Base-by-base conservation (phyloP, 2,113 vertebrate genomes). In the Trogon surrucura region DNA sequence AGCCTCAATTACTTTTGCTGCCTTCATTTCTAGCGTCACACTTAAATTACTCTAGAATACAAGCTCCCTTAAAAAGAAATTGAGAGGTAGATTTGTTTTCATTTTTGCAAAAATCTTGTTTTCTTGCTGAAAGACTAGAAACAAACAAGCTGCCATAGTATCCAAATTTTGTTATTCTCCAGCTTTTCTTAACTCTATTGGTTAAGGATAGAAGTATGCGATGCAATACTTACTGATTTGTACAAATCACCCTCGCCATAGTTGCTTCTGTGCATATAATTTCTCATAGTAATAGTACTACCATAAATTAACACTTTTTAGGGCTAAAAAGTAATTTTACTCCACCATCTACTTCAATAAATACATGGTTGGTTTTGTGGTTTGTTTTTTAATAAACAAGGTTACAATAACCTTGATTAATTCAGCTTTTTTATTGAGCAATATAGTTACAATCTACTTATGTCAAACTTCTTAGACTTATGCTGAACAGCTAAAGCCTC, bases 331-430 rank as follows among this genome's bases (percentile, higher is more conserved):
- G 27, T 25, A 44, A 86, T 86, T 87, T 73, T 36, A 36, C 6
- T 34, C 3, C 16, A 74, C 8, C 7, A 34, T n/a, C 18, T 62
- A 38, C 48, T 87, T 3, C 47, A 74, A 82, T 50, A 89, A 89
- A 91, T 15, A 71, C 7, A 41, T 3, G 8, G 6, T 2, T 58
- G 56, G 16, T 2, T 4, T 7, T 27, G 41, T 41, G 41, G 41
- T 57, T 34, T 45, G 47, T 61, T n/a, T 22, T 74, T 85, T 73
- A 75, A 88, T 66, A 85, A 64, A 71, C 29, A 80, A 78, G 36
- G 65, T 85, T 91, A 56, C 29, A 88, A 60, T 29, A 90, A 75
- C 70, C 79, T 88, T 94, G 79, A 92, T 75, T 79, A 47, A 80
- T 75, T 85, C 53, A 60, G 13, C 20, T 74, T 85, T 78, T 88